Percentiles rank a stretch among this genome's conserved stretches.
These are phyloP conservation scores for Drosophila putrida DNA, from an alignment of 2,888 invertebrate species.

Conservation along the genomic window DNA sequence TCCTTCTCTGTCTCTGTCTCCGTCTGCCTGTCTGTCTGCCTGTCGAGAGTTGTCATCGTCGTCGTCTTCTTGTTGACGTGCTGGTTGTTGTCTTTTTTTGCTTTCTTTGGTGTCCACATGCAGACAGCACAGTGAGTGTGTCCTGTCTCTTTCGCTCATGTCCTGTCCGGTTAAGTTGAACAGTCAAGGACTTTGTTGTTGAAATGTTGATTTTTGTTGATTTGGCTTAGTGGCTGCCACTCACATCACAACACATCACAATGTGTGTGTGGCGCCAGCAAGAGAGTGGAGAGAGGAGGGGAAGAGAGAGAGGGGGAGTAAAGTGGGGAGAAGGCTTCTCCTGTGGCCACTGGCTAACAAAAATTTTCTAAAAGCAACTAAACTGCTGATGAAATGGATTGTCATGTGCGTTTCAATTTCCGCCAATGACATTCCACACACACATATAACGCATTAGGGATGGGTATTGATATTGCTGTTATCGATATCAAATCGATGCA, in stretches of 20 bases:
- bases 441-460: conserved; percentile 9
- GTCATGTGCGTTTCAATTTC: conserved; percentile 84
- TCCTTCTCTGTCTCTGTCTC: conserved; percentile 7
- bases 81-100: conserved; percentile 54
- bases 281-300: conserved; percentile 24
- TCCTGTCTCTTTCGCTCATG: conserved; percentile 11
- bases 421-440: conserved; percentile 75
- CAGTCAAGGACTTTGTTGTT: conserved; percentile 81
- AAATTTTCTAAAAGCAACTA: conserved; percentile 78
- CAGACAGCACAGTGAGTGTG: conserved; percentile 28
- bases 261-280: conserved; percentile 52
- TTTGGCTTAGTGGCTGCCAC: conserved; percentile 81
- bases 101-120: conserved; percentile 47
- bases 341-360: conserved; percentile 53
- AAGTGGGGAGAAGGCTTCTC: not conserved
- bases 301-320: too few relatives aligned
- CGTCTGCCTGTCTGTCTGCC: conserved; percentile 14
- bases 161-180: conserved; percentile 76
- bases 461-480: too few relatives aligned
- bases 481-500: too few relatives aligned
- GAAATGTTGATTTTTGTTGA: conserved; percentile 82
- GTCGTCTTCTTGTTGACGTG: conserved; percentile 22
- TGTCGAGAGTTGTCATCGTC: conserved; percentile 42
- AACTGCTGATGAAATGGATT: conserved; percentile 84
- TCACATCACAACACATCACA: conserved; percentile 63